Base-by-base conservation (phyloP, 2,113 vertebrate genomes). In the Engraulis encrasicolus region DNA sequence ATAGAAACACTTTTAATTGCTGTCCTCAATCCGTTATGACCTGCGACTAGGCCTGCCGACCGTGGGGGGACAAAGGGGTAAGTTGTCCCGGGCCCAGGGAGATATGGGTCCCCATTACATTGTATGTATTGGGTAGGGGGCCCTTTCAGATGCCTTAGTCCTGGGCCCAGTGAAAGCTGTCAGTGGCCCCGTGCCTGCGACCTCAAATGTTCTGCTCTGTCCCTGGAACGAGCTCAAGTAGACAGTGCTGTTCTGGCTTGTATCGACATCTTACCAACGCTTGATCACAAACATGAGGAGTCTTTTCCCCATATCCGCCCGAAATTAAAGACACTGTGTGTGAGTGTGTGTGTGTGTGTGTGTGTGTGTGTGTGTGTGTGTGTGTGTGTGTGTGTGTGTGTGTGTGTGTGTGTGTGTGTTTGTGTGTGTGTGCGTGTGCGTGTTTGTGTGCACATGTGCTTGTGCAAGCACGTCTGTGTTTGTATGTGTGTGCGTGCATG, bases 1-100 rank as follows among this genome's bases (percentile, higher is more conserved):
- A 36, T 85, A 86, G 84, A 89, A 87, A 78, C 40, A 54, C 50
- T 82, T 88, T 85, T 87, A 87, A 88, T 86, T 84, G 81, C 66
- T 84, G 40, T n/a, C n/a, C n/a, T 87, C 83, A 81, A 83, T 85
- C 81, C 84, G 50, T 79, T 80, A 84, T 45, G 38, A 17, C 23
- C 27, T 84, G 83, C n/a, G n/a, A n/a, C n/a, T n/a, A n/a, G n/a
- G n/a, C n/a, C n/a, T n/a, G n/a, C n/a, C n/a, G n/a, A n/a, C n/a
- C n/a, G n/a, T n/a, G n/a, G n/a, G n/a, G n/a, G n/a, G n/a, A n/a
- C n/a, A n/a, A n/a, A n/a, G n/a, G n/a, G n/a, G n/a, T n/a, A n/a
- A n/a, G n/a, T n/a, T n/a, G n/a, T n/a, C n/a, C n/a, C n/a, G n/a
- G n/a, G n/a, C n/a, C n/a, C n/a, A n/a, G n/a, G n/a, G n/a, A n/a